Percentiles rank a stretch among this genome's conserved stretches.
Evolutionary conservation across 1,140 invertebrate genomes (phyloP).

Genomic region (Grapholita molesta): DNA sequence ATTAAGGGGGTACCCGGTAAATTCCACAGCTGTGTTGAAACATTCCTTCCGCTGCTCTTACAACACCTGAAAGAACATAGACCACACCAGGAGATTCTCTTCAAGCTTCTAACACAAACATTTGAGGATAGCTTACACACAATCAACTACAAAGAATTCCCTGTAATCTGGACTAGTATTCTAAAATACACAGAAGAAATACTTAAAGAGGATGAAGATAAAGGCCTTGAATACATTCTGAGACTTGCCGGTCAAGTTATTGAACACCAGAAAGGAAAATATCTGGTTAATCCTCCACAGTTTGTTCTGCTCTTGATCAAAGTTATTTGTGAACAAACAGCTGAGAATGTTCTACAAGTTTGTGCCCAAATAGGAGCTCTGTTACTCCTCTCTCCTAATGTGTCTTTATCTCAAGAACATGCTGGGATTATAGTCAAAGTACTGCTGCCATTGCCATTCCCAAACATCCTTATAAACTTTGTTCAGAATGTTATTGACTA

Average conservation of each 20-base stretch:
- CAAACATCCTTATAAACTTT: constrained; percentile 80
- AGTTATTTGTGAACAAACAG: constrained; percentile 75
- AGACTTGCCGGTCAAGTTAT: constrained; percentile 80
- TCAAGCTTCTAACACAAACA: constrained; percentile 81
- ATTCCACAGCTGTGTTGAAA: constrained; percentile 88
- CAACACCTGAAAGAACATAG: constrained; percentile 78
- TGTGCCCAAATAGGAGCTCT: constrained; percentile 79
- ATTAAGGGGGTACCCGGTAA: constrained; percentile 88
- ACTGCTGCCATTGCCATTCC: constrained; percentile 77
- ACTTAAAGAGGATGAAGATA: constrained; percentile 49
- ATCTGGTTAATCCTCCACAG: constrained; percentile 78
- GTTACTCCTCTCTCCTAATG: constrained; percentile 80
- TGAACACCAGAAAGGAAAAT: constrained; percentile 81
- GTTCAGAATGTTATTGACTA: constrained; percentile 82
- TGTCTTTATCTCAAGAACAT: constrained; percentile 84
- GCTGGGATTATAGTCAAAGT: constrained; percentile 82
- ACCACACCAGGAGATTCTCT: constrained; percentile 79
- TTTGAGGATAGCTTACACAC: constrained; percentile 79
- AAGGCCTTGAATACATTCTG: constrained; percentile 72
- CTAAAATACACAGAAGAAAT: constrained; percentile 55
- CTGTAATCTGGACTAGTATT: constrained; percentile 80
- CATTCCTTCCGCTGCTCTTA: constrained; percentile 82
- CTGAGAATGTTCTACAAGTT: constrained; percentile 74
- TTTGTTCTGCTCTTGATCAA: constrained; percentile 78
- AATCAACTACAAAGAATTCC: constrained; percentile 80